Evolutionary conservation across 2,888 invertebrate genomes (phyloP).

Genomic region (Panzeria rudis): DNA sequence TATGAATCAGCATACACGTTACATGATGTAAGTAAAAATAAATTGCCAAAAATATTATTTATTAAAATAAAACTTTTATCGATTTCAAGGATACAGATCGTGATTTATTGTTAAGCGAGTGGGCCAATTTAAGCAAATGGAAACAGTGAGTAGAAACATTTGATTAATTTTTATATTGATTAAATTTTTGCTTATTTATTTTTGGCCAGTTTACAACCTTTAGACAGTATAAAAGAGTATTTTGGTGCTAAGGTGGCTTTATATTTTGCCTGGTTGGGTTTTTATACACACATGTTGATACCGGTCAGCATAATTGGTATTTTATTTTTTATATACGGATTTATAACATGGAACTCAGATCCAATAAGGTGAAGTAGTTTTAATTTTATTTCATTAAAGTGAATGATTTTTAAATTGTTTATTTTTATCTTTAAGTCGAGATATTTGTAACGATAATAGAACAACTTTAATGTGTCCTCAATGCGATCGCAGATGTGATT

Average conservation of each 20-base stretch:
- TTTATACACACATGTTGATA: slow-evolving; percentile 93
- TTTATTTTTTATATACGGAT: slow-evolving; percentile 87
- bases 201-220: slow-evolving; percentile 86
- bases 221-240: slow-evolving; percentile 91
- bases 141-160: slow-evolving; percentile 84
- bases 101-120: slow-evolving; percentile 87
- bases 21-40: slow-evolving; percentile 87
- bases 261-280: slow-evolving; percentile 94
- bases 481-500: slow-evolving; percentile 90
- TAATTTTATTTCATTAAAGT: neutral
- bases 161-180: neutral
- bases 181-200: neutral
- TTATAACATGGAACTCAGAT: slow-evolving; percentile 84
- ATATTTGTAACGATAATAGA: slow-evolving; percentile 85
- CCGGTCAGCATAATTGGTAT: slow-evolving; percentile 89
- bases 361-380: slow-evolving; percentile 79
- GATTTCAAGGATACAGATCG: slow-evolving; percentile 85
- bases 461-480: slow-evolving; percentile 91
- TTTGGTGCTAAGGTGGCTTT: slow-evolving; percentile 91
- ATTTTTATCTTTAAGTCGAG: slow-evolving; percentile 82
- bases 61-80: neutral
- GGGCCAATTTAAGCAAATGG: slow-evolving; percentile 89
- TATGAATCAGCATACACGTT: slow-evolving; percentile 90
- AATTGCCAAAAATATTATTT: neutral
- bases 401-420: neutral